Base-by-base conservation (phyloP, 2,888 invertebrate species). In the Endotricha flammealis region DNA sequence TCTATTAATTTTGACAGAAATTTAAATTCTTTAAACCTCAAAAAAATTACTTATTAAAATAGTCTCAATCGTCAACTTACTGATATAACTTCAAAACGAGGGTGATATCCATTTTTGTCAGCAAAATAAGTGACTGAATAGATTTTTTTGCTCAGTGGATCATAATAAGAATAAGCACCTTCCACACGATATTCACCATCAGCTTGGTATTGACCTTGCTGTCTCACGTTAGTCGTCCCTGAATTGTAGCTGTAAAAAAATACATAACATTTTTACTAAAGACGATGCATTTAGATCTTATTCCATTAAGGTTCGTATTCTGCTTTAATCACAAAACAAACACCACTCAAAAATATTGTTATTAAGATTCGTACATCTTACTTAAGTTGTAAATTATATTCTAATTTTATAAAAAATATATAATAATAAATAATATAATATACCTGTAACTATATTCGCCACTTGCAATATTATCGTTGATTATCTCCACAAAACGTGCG, bases 81-180 rank as follows among this genome's bases (percentile, higher is more conserved):
- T 12, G 6, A 16, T 11, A 16, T 12, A 0, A 27, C 17, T n/a
- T 25, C n/a, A 11, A 25, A 5, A 11, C 6, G 14, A 3, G 32
- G 32, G 11, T 27, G 32, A 4, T 33, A 33, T 7, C 32, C 32
- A 12, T 8, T 27, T 17, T 33, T 33, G 12, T 33, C 32, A n/a
- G 32, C 32, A 12, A n/a, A 25, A 12, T 33, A 33, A 1, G 13
- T 24, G 4, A 33, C 32, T 9, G 14, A 16, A 6, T 33, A 33
- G 2, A 20, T 2, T 20, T 4, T 2, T 8, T 20, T 20, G 4
- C 8, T 20, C 20, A 4, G 3, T n/a, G 6, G 3, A 6, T 20
- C 20, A 8, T 8, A 4, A 20, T 25, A 33, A 1, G 17, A 11
- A 11, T 33, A 33, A 4, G 24, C 4, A n/a, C 32, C 32, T 11